Conservation (phyloP, 2,888 invertebrate species). For the Anthophora plumipes region DNA sequence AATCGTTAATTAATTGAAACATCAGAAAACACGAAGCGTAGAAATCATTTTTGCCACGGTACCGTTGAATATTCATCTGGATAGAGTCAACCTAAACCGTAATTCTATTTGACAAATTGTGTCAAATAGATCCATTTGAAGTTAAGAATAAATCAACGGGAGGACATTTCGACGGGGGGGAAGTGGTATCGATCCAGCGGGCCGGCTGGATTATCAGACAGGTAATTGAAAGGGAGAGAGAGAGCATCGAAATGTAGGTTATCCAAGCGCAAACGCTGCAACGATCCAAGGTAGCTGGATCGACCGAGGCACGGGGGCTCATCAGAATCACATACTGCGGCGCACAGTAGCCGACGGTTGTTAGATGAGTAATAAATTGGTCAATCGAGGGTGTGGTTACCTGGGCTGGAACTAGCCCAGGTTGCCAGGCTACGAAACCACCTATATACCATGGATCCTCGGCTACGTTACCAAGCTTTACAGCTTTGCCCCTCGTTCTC, state of each 20-base stretch:
- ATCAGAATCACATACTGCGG: conserved; percentile 42
- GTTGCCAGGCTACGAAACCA: conserved; percentile 82
- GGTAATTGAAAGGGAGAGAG: conserved; percentile 29
- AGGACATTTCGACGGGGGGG: not conserved
- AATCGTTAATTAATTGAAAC: too few relatives aligned
- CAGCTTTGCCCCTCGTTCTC: conserved; percentile 28
- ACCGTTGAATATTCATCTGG: not conserved
- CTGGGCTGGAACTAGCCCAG: conserved; percentile 77
- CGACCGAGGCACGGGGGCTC: conserved; percentile 28
- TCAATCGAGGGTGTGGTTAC: conserved; percentile 82
- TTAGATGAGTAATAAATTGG: conserved; percentile 83
- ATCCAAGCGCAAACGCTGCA: conserved; percentile 37
- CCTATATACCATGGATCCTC: conserved; percentile 77
- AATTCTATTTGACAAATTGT: too few relatives aligned
- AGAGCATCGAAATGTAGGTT: conserved; percentile 56
- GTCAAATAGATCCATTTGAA: not conserved
- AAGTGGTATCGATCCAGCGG: conserved; percentile 36
- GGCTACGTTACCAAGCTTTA: conserved; percentile 45
- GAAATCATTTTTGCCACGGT: not conserved
- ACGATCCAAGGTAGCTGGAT: conserved; percentile 48
- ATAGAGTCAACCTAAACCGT: not conserved
- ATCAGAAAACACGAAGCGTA: too few relatives aligned
- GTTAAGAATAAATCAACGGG: not conserved
- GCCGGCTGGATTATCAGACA: conserved; percentile 25
- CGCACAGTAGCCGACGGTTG: conserved; percentile 64